Percentiles rank a stretch among this genome's conserved stretches.
phyloP scores from a whole-genome alignment of 1,140 invertebrate genomes.

The Drosophila hydei region DNA sequence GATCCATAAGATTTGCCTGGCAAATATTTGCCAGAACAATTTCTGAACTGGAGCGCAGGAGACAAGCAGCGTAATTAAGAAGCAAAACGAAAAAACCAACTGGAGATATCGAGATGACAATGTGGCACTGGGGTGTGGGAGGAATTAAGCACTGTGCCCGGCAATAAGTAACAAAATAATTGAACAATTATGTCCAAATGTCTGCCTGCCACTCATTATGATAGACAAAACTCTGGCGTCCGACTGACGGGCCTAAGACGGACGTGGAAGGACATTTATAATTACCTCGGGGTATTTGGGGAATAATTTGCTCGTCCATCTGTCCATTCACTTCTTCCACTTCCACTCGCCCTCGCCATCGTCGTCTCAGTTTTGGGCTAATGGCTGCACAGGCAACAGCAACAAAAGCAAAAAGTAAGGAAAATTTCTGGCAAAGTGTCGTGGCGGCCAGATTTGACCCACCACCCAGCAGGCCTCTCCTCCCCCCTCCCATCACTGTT shows the following conservation, averaged over 20 bases:
- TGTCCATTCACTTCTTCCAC: constrained; percentile 6
- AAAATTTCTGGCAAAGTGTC: constrained; percentile 43
- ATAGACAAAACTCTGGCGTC: constrained; percentile 73
- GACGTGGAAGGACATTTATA: constrained; percentile 78
- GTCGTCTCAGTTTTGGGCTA: constrained; percentile 37
- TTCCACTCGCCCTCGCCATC: neutral
- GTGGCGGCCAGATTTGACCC: constrained; percentile 59
- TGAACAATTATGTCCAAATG: constrained; percentile 84
- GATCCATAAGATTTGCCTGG: constrained; percentile 14
- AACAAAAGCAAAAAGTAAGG: constrained; percentile 33
- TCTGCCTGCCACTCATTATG: constrained; percentile 83
- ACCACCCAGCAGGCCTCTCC: neutral
- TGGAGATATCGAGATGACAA: constrained; percentile 2
- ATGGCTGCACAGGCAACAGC: constrained; percentile 39
- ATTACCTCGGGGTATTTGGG: constrained; percentile 82
- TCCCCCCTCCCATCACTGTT: neutral
- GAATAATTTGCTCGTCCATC: constrained; percentile 78
- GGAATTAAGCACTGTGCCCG: constrained; percentile 20
- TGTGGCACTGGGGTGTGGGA: neutral
- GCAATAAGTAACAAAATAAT: constrained; percentile 82
- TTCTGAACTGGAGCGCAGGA: constrained; percentile 30
- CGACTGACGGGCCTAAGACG: constrained; percentile 47
- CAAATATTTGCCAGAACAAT: constrained; percentile 66
- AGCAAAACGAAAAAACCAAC: constrained; percentile 14
- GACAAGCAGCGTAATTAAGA: constrained; percentile 20